phyloP scores from a whole-genome alignment of 2,797 vertebrate species.

The Siniperca scherzeri region DNA sequence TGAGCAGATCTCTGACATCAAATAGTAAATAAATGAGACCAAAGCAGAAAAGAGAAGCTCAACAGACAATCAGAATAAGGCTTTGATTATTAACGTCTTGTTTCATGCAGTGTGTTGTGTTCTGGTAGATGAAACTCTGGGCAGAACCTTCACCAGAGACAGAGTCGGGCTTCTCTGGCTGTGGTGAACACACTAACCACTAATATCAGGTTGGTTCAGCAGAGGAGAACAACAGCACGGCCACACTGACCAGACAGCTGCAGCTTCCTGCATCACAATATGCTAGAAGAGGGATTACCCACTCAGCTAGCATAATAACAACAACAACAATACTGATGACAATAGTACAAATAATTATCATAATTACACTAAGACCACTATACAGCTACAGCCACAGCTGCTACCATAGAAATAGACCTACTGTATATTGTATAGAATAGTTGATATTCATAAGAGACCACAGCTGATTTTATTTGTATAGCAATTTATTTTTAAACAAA shows the following conservation, averaged over 20 bases:
- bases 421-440: background rate
- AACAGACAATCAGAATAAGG: background rate
- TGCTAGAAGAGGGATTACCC: constrained; percentile 37
- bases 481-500: background rate
- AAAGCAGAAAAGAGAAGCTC: constrained; percentile 2
- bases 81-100: constrained; percentile 14
- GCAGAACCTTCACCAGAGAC: constrained; percentile 53
- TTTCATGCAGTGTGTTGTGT: constrained; percentile 11
- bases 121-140: constrained; percentile 26
- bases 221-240: constrained; percentile 73
- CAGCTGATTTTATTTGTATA: background rate
- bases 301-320: constrained; percentile 38
- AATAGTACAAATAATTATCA: constrained; percentile 28
- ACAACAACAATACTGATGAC: constrained; percentile 36
- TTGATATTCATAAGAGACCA: background rate
- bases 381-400: background rate
- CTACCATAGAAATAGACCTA: background rate
- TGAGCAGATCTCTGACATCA: constrained; percentile 16
- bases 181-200: constrained; percentile 67
- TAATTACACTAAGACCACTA: constrained; percentile 22
- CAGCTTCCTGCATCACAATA: constrained; percentile 59
- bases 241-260: constrained; percentile 75
- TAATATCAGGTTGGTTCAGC: constrained; percentile 75
- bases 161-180: constrained; percentile 51
- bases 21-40: constrained; percentile 4